Conservation (phyloP, 1,140 invertebrate genomes). For the Spodoptera litura region DNA sequence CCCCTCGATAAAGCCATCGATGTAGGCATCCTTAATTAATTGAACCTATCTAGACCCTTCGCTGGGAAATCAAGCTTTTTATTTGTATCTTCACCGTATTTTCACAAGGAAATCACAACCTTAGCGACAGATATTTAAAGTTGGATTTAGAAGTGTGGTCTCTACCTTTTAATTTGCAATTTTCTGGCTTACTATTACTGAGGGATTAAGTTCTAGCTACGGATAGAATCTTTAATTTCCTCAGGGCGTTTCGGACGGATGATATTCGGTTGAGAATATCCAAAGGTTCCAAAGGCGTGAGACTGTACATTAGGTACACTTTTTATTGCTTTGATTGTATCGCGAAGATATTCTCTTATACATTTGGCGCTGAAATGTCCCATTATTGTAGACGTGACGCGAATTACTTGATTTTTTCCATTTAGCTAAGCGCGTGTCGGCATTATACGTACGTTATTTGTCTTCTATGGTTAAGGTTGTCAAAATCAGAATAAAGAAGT, state of each 20-base stretch:
- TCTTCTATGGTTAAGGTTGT: neutral
- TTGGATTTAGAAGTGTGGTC: conserved; percentile 10
- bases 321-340: conserved; percentile 31
- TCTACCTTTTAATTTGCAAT: conserved; percentile 77
- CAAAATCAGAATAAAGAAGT: too few relatives aligned
- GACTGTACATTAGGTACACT: conserved; percentile 38
- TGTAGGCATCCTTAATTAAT: conserved; percentile 73
- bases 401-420: conserved; percentile 15
- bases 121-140: conserved; percentile 30
- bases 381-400: conserved; percentile 31
- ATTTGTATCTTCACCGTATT: conserved; percentile 54
- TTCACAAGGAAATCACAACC: conserved; percentile 45
- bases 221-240: conserved; percentile 83
- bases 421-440: conserved; percentile 7
- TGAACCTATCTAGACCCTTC: conserved; percentile 68
- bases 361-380: conserved; percentile 22
- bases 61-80: conserved; percentile 69
- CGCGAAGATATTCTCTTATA: conserved; percentile 2
- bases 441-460: conserved; percentile 2
- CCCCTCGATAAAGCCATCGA: conserved; percentile 55
- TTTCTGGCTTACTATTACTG: conserved; percentile 77
- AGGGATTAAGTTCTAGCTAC: conserved; percentile 75
- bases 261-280: conserved; percentile 69
- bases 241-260: conserved; percentile 68
- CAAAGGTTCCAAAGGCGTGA: conserved; percentile 28